Evolutionary conservation across 2,113 vertebrate genomes (phyloP), one percentile per base, ranked within the genome.

Genomic region (Pomatorhinus ruficollis): DNA sequence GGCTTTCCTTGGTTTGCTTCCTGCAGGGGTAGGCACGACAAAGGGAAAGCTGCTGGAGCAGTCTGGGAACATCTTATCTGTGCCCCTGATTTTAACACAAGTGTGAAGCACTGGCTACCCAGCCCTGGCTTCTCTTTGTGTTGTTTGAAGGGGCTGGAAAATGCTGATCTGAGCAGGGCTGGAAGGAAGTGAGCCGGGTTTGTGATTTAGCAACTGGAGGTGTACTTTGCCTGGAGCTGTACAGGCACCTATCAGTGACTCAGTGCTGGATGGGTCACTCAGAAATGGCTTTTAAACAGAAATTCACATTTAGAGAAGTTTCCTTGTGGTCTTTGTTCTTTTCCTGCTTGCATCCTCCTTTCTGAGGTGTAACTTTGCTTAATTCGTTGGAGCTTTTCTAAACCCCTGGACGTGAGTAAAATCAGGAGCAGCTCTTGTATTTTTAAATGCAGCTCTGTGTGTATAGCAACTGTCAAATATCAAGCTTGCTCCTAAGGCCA

Each of bases 401-500:
- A 89, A 15, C 27, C 37, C 33, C 42, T 89, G 37, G 27, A 25
- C 12, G 28, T 95, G 95, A 96, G 80, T 94, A 89, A 96, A 81
- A 92, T 87, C 89, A 84, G n/a, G 44, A 95, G 79, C 42, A 83
- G 15, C 37, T 70, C 44, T 89, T 81, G 15, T 83, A 10, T 83
- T 78, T 91, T 72, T 44, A 80, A 81, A 84, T 15, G 30, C 40
- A 89, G 20, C 22, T 87, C 47, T 77, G 24, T 2, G 11, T 18
- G 3, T 87, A 33, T 63, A 78, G 49, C 77, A 92, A 91, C 89
- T 86, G 91, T 9, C 72, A 82, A 71, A 75, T 66, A 95, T 21
- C 28, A 92, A 56, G 57, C n/a, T 91, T 97, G 39, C 93, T 94
- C 53, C 93, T 95, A 94, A 95, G 87, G 52, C 60, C 59, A n/a